A percentile compares a stretch with the other conserved stretches of the same genome.
phyloP scores from a whole-genome alignment of 2,888 invertebrate species.

The Erebia ligea region DNA sequence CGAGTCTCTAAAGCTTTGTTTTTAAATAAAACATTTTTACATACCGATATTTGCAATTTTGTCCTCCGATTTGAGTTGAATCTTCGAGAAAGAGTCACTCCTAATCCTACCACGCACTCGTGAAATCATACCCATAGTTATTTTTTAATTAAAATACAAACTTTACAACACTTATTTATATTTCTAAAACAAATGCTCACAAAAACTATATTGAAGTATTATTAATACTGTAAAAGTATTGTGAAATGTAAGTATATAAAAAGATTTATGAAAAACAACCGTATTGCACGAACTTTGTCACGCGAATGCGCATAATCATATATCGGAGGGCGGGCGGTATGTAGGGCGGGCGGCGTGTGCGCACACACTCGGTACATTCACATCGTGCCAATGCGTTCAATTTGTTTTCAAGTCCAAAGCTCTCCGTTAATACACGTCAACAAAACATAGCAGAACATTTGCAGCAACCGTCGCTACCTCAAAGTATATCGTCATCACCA shows the following conservation, averaged over 20 bases:
- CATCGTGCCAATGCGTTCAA: conserved; percentile 42
- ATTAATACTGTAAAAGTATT: conserved; percentile 16
- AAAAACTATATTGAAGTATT: background rate
- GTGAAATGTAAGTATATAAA: conserved; percentile 10
- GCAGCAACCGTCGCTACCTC: conserved; percentile 23
- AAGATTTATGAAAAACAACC: conserved; percentile 45
- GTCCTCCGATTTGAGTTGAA: conserved; percentile 85
- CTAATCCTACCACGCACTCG: conserved; percentile 86
- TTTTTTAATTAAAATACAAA: conserved; percentile 3
- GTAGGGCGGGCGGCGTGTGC: conserved; percentile 48
- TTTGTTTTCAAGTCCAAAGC: conserved; percentile 49
- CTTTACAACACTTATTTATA: conserved; percentile 15
- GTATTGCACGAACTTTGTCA: conserved; percentile 58
- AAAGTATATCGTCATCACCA: conserved; percentile 19
- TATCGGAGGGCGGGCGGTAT: conserved; percentile 58
- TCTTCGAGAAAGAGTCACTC: conserved; percentile 85
- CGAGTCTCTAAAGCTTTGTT: background rate
- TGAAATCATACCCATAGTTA: conserved; percentile 87
- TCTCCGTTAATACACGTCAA: conserved; percentile 30
- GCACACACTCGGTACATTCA: conserved; percentile 41
- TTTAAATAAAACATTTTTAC: conserved; percentile 42
- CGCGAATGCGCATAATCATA: conserved; percentile 69
- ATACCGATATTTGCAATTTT: conserved; percentile 88
- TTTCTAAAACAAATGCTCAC: background rate
- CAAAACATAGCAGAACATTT: conserved; percentile 22